These are phyloP conservation scores for Baronia brevicornis DNA, from an alignment of 2,888 invertebrate species.

Conservation along the genomic window DNA sequence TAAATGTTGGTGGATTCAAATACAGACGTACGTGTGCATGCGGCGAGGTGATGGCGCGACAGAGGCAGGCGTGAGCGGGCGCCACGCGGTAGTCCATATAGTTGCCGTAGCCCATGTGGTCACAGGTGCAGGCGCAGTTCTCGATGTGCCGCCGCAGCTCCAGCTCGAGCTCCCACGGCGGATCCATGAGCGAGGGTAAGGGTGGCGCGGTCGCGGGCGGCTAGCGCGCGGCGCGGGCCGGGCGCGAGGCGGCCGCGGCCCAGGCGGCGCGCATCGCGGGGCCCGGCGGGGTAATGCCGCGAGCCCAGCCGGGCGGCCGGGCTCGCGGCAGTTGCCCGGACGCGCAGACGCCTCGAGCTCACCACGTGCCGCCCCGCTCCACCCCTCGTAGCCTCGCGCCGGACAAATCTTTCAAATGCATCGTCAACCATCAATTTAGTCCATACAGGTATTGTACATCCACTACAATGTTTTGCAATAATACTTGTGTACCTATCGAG, in stretches of 20 bases:
- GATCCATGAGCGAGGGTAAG: slow-evolving; percentile 68
- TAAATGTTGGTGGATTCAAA: no score
- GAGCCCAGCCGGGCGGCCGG: slow-evolving; percentile 47
- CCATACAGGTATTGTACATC: slow-evolving; percentile 32
- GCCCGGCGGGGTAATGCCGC: slow-evolving; percentile 54
- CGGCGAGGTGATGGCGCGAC: slow-evolving; percentile 71
- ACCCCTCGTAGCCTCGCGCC: slow-evolving; percentile 27
- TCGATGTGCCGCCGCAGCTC: slow-evolving; percentile 92
- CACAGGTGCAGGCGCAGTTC: slow-evolving; percentile 92
- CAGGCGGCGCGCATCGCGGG: slow-evolving; percentile 55
- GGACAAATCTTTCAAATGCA: slow-evolving; percentile 62
- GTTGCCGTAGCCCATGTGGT: slow-evolving; percentile 95
- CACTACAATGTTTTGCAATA: no score
- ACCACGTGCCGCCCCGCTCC: slow-evolving; percentile 31
- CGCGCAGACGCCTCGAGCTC: slow-evolving; percentile 52
- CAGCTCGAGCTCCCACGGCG: slow-evolving; percentile 82
- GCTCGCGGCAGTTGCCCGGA: slow-evolving; percentile 48
- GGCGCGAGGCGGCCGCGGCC: slow-evolving; percentile 62
- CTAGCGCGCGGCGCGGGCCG: slow-evolving; percentile 55
- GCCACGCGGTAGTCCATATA: slow-evolving; percentile 92
- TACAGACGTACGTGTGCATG: slow-evolving; percentile 74
- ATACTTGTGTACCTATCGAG: slow-evolving; percentile 16
- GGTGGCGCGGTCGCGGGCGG: slow-evolving; percentile 55
- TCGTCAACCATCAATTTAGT: slow-evolving; percentile 60
- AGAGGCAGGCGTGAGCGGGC: slow-evolving; percentile 67